A percentile compares a stretch with the other conserved stretches of the same genome.
phyloP scores from a whole-genome alignment of 2,113 vertebrate species.

The Malurus elegans region DNA sequence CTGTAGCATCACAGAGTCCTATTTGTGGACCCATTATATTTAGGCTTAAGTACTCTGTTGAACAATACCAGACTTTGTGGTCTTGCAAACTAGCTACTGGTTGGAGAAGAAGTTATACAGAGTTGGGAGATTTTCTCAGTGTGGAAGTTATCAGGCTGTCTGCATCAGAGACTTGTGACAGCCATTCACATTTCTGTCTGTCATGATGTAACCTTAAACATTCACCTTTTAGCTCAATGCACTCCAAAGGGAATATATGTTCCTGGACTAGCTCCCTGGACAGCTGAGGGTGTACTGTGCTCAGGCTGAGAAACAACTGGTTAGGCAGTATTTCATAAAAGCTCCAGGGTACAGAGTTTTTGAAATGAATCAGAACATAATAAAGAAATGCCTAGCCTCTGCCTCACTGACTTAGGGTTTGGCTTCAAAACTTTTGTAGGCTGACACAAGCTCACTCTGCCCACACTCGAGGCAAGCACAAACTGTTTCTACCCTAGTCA shows the following conservation, averaged over 20 bases:
- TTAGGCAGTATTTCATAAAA: slow-evolving; percentile 21
- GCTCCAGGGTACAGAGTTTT: slow-evolving; percentile 22
- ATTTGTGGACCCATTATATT: not conserved
- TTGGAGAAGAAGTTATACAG: not conserved
- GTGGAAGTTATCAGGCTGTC: not conserved
- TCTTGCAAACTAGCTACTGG: slow-evolving; percentile 24
- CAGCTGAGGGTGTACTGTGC: not conserved
- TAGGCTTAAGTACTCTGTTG: not conserved
- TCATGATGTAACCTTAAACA: not conserved
- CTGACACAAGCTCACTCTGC: not conserved
- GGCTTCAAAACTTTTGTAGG: slow-evolving; percentile 35
- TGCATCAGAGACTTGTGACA: not conserved
- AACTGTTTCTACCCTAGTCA: not conserved
- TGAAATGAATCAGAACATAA: slow-evolving; percentile 50
- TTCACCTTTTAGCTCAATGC: not conserved
- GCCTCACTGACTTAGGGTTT: slow-evolving; percentile 54
- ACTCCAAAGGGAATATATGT: not conserved
- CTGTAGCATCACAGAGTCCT: not conserved
- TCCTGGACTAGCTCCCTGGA: not conserved
- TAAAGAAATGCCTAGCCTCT: slow-evolving; percentile 68
- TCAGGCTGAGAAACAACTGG: not conserved
- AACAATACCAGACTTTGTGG: slow-evolving; percentile 54
- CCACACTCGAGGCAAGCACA: slow-evolving; percentile 42
- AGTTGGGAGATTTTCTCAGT: not conserved
- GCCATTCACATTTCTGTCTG: not conserved